Evolutionary conservation across 2,888 invertebrate species (phyloP).

Genomic region (Cheilosia soror): DNA sequence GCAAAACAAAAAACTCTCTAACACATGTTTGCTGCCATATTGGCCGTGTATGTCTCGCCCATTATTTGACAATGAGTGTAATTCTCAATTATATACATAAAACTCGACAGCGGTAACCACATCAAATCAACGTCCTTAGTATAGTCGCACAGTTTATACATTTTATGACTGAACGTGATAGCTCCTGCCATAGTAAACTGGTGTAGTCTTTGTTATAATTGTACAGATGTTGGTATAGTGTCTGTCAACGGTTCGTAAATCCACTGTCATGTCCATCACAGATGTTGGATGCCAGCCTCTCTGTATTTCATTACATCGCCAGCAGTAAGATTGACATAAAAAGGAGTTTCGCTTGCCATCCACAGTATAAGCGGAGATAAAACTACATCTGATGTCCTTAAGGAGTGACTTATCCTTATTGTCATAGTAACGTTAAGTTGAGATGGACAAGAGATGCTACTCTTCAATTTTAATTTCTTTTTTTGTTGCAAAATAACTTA

Average conservation of each 20-base stretch:
- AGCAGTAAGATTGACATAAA: conserved; percentile 25
- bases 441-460: not conserved
- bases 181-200: conserved; percentile 4
- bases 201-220: no score
- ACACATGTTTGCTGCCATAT: not conserved
- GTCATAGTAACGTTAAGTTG: conserved; percentile 16
- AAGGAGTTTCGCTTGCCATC: conserved; percentile 9
- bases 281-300: not conserved
- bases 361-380: not conserved
- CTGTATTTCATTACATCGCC: conserved; percentile 18
- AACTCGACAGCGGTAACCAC: conserved; percentile 31
- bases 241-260: conserved; percentile 24
- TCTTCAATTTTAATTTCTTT: no score
- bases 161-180: conserved; percentile 33
- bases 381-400: conserved; percentile 20
- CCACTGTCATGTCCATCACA: not conserved
- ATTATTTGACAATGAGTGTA: not conserved
- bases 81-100: conserved; percentile 32
- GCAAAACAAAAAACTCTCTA: not conserved
- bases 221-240: not conserved
- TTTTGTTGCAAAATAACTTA: no score
- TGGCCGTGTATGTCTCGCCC: not conserved
- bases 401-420: conserved; percentile 28
- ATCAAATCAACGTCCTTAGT: conserved; percentile 33
- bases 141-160: conserved; percentile 25